Conservation (phyloP, 2,113 vertebrate species). For the Aphelocoma coerulescens region DNA sequence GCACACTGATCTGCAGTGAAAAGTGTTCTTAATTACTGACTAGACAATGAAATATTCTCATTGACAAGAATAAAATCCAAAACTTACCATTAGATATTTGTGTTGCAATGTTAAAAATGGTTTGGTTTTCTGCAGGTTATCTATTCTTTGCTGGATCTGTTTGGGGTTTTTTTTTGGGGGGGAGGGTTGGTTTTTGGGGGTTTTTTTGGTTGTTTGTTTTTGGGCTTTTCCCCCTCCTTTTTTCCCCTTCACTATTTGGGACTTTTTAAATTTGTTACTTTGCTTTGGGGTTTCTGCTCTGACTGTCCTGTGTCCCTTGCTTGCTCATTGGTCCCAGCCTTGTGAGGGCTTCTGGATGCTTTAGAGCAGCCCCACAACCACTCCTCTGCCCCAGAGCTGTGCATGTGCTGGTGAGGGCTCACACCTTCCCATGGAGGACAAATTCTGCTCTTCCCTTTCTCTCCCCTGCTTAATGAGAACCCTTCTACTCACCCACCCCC, state of each 20-base stretch:
- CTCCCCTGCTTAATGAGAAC: not conserved
- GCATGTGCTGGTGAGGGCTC: accelerated
- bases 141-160: not conserved
- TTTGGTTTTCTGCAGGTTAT: not conserved
- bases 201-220: not conserved
- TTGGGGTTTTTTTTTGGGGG: too few species aligned
- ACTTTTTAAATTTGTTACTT: not conserved
- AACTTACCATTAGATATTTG: not conserved
- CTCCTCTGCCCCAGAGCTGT: not conserved
- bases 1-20: not conserved
- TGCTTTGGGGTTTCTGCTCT: not conserved
- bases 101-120: not conserved
- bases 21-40: not conserved
- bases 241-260: not conserved
- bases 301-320: not conserved
- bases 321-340: not conserved
- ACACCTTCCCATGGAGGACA: not conserved
- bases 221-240: not conserved
- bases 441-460: not conserved
- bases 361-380: not conserved
- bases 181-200: too few species aligned
- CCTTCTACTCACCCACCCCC: not conserved
- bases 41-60: not conserved
- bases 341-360: not conserved
- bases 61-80: not conserved